Percentiles rank a stretch among this genome's conserved stretches.
phyloP scores from a whole-genome alignment of 1,140 invertebrate species.

The Eciton burchellii region DNA sequence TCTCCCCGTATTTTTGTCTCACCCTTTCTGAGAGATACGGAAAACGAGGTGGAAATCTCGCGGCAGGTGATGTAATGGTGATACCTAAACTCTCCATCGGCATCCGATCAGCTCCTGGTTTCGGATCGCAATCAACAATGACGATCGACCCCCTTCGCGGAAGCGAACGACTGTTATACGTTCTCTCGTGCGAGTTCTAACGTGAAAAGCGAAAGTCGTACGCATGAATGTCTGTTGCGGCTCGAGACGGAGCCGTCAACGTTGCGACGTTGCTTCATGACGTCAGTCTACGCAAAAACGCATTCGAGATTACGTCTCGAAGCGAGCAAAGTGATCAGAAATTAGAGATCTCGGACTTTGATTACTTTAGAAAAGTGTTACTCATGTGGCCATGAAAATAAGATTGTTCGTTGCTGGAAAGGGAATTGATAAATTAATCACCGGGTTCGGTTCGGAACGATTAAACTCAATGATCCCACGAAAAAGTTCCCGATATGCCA shows the following conservation, averaged over 20 bases:
- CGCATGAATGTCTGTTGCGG: not conserved
- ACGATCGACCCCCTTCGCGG: not conserved
- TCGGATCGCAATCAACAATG: conserved; percentile 35
- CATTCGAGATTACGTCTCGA: not conserved
- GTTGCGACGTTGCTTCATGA: not conserved
- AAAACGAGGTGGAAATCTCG: conserved; percentile 69
- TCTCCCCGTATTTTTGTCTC: conserved; percentile 35
- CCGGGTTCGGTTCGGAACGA: conserved; percentile 5
- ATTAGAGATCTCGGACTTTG: not conserved
- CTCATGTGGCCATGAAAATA: not conserved
- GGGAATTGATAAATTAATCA: not conserved
- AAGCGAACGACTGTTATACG: not conserved
- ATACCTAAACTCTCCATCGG: conserved; percentile 71
- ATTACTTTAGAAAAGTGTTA: not conserved
- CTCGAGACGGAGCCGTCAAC: not conserved
- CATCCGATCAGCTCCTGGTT: conserved; percentile 43
- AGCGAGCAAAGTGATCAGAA: too few relatives aligned
- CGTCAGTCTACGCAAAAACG: not conserved
- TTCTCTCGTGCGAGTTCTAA: not conserved
- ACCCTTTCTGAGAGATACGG: conserved; percentile 59
- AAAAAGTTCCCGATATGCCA: conserved; percentile 47
- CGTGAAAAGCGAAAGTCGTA: not conserved
- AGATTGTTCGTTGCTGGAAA: not conserved
- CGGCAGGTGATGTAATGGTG: conserved; percentile 80
- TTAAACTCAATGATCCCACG: conserved; percentile 21